phyloP scores from a whole-genome alignment of 2,888 invertebrate species.

The Stenodema calcarata region DNA sequence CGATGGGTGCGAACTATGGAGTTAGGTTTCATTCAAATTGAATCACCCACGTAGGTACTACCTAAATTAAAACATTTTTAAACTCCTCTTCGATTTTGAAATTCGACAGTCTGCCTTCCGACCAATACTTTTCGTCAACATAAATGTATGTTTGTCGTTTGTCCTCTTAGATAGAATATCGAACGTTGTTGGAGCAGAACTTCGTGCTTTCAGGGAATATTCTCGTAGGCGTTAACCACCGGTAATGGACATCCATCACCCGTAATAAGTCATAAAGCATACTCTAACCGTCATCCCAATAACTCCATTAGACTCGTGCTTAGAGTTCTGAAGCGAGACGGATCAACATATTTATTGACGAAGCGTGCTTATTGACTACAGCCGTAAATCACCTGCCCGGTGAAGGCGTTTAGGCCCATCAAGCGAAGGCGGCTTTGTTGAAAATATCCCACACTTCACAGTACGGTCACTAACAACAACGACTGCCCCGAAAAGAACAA shows the following conservation, averaged over 20 bases:
- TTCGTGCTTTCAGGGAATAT: no score
- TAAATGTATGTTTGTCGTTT: no score
- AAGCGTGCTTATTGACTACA: constrained; percentile 13
- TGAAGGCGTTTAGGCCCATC: constrained; percentile 1
- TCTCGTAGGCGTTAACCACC: no score
- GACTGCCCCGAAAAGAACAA: background rate
- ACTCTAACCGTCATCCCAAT: background rate
- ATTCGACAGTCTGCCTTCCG: no score
- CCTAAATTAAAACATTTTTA: no score
- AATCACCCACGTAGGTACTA: no score
- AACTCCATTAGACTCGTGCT: constrained; percentile 22
- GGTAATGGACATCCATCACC: background rate
- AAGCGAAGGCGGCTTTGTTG: background rate
- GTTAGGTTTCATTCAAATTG: no score
- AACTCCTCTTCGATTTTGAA: no score
- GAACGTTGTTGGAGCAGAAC: no score
- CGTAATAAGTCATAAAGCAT: background rate
- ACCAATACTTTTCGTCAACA: no score
- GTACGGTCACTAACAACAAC: background rate
- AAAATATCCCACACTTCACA: constrained; percentile 1
- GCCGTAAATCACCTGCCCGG: constrained; percentile 5
- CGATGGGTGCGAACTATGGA: no score
- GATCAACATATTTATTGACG: constrained; percentile 35
- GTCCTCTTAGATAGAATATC: no score
- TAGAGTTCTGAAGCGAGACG: background rate